phyloP scores from a whole-genome alignment of 1,140 invertebrate genomes.

The Temnothorax curvispinosus region DNA sequence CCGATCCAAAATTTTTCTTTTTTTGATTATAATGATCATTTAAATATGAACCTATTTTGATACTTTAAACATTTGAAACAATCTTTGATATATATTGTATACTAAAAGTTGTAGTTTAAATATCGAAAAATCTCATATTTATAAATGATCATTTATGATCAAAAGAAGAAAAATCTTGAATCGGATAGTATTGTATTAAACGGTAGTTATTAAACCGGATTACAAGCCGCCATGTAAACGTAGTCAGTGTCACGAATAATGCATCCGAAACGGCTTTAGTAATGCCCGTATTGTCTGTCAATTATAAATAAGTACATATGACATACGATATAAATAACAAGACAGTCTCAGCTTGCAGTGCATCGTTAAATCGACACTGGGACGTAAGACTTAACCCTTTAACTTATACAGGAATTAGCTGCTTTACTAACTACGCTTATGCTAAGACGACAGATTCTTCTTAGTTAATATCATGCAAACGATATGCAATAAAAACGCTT shows the following conservation, averaged over 20 bases:
- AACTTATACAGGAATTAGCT: not conserved
- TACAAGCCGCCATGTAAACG: too few relatives aligned
- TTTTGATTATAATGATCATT: too few relatives aligned
- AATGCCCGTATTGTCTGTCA: not conserved
- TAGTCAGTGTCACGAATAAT: not conserved
- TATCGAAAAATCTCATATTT: too few relatives aligned
- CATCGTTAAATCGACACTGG: not conserved
- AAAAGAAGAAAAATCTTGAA: too few relatives aligned
- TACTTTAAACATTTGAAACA: too few relatives aligned
- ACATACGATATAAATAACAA: constrained; percentile 24
- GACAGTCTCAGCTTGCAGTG: not conserved
- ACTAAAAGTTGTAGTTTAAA: too few relatives aligned
- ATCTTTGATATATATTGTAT: too few relatives aligned
- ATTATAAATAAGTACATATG: constrained; percentile 31
- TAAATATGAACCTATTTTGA: too few relatives aligned
- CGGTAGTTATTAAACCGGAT: too few relatives aligned
- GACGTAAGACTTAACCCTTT: not conserved
- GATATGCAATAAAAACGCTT: not conserved
- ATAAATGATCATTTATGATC: too few relatives aligned
- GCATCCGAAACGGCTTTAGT: not conserved
- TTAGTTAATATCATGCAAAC: not conserved
- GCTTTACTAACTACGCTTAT: not conserved
- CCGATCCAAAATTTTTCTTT: too few relatives aligned
- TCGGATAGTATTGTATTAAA: too few relatives aligned
- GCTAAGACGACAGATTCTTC: not conserved